A percentile compares a stretch with the other conserved stretches of the same genome.
phyloP scores from a whole-genome alignment of 2,113 vertebrate species.

The Manacus vitellinus region DNA sequence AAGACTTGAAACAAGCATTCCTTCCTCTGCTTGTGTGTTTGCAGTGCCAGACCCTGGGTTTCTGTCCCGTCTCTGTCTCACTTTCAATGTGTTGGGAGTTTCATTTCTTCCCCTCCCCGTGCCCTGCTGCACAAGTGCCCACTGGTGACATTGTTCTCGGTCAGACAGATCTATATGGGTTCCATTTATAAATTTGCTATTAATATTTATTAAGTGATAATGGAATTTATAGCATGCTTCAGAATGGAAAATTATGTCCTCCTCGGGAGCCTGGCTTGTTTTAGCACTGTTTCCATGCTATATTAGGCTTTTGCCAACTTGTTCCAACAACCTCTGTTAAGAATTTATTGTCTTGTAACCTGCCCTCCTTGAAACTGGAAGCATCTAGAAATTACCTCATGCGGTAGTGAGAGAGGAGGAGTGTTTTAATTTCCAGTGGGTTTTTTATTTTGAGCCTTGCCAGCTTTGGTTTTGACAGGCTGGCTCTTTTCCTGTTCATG shows the following conservation, averaged over 20 bases:
- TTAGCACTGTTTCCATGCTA: slow-evolving; percentile 43
- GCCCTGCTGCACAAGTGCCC: neutral
- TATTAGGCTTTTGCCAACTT: slow-evolving; percentile 39
- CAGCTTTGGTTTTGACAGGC: slow-evolving; percentile 6
- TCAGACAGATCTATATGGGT: slow-evolving; percentile 23
- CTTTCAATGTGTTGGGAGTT: neutral
- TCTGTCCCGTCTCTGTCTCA: neutral
- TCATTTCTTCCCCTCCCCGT: neutral
- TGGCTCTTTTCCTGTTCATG: neutral
- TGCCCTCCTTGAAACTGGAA: slow-evolving; percentile 45
- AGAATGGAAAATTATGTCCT: slow-evolving; percentile 56
- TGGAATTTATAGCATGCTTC: slow-evolving; percentile 62
- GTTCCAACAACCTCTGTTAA: slow-evolving; percentile 8
- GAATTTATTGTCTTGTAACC: slow-evolving; percentile 47
- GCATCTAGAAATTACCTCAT: slow-evolving; percentile 44
- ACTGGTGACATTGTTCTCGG: slow-evolving; percentile 8
- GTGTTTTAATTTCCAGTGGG: neutral
- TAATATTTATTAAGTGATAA: slow-evolving; percentile 72
- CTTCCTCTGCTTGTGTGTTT: neutral
- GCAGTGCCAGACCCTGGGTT: neutral
- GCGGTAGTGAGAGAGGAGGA: neutral
- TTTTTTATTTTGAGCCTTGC: slow-evolving; percentile 23
- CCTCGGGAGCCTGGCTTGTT: slow-evolving; percentile 22
- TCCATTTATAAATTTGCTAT: slow-evolving; percentile 67
- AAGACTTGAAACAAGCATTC: neutral